A percentile compares a stretch with the other conserved stretches of the same genome.
phyloP scores from a whole-genome alignment of 1,140 invertebrate genomes.

The Galendromus occidentalis region DNA sequence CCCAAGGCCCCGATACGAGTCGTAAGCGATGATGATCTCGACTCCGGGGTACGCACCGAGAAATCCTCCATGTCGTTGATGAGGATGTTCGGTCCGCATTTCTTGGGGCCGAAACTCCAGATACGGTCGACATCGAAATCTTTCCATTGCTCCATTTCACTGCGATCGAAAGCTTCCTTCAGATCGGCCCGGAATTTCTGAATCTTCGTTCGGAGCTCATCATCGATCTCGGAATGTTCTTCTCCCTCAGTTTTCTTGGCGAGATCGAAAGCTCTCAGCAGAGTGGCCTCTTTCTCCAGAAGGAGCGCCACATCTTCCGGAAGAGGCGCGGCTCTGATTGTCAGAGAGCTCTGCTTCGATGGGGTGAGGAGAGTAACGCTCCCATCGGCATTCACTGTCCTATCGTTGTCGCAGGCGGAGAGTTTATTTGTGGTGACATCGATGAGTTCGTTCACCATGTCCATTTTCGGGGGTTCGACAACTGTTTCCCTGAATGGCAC shows the following conservation, averaged over 20 bases:
- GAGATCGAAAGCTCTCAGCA: neutral
- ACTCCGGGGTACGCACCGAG: neutral
- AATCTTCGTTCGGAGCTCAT: slow-evolving; percentile 36
- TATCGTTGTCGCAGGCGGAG: slow-evolving; percentile 19
- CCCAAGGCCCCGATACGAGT: no score
- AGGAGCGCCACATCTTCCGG: neutral
- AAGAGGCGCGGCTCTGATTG: slow-evolving; percentile 6
- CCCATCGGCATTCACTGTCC: neutral
- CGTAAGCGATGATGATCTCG: no score
- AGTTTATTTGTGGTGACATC: slow-evolving; percentile 33
- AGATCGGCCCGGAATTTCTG: slow-evolving; percentile 42
- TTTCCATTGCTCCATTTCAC: slow-evolving; percentile 34
- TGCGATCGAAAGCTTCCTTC: slow-evolving; percentile 37
- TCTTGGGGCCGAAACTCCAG: slow-evolving; percentile 73
- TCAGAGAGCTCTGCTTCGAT: neutral
- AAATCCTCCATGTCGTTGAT: slow-evolving; percentile 42
- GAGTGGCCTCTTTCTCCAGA: slow-evolving; percentile 20
- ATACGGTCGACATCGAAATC: slow-evolving; percentile 44
- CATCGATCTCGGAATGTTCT: slow-evolving; percentile 18
- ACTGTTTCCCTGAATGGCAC: slow-evolving; percentile 90
- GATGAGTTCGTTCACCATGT: slow-evolving; percentile 73
- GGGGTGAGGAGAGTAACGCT: neutral
- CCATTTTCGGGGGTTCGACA: slow-evolving; percentile 53
- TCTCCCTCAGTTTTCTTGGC: slow-evolving; percentile 13
- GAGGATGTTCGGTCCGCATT: slow-evolving; percentile 69